These are phyloP conservation scores for Ammospiza maritima DNA, from an alignment of 2,797 vertebrate genomes.

Conservation along the genomic window DNA sequence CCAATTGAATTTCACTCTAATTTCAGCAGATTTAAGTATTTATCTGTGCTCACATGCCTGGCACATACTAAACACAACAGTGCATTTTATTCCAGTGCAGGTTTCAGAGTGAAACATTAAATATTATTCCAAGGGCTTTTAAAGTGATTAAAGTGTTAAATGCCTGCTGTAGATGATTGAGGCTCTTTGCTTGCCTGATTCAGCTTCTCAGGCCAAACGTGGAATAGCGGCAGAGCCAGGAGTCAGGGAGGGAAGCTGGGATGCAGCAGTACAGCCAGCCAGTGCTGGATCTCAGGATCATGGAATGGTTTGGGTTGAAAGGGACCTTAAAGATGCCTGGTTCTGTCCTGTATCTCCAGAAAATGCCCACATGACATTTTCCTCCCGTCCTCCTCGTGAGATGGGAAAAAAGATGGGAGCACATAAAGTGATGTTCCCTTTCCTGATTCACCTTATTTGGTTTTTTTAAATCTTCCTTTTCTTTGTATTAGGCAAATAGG, in stretches of 20 bases:
- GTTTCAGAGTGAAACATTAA: conserved; percentile 54
- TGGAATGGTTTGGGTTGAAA: not conserved
- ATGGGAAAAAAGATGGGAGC: conserved; percentile 29
- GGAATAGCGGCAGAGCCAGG: conserved; percentile 24
- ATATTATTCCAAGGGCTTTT: conserved; percentile 70
- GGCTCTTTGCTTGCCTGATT: conserved; percentile 13
- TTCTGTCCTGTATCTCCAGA: not conserved
- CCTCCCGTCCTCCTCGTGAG: conserved; percentile 46
- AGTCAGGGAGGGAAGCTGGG: conserved; percentile 34
- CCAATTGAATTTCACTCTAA: conserved; percentile 52
- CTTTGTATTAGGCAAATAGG: conserved; percentile 71
- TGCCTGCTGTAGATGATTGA: conserved; percentile 16
- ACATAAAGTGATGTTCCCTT: conserved; percentile 64
- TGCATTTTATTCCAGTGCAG: not conserved
- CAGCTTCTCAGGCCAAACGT: conserved; percentile 61
- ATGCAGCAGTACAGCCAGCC: conserved; percentile 12
- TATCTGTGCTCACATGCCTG: not conserved
- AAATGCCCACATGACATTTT: conserved; percentile 53
- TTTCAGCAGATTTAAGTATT: conserved; percentile 34
- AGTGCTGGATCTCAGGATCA: not conserved
- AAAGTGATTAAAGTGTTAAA: conserved; percentile 73
- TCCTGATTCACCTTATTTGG: conserved; percentile 23
- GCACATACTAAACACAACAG: not conserved
- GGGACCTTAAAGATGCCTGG: not conserved
- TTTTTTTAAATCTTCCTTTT: not conserved